Base-by-base conservation (phyloP, 2,888 invertebrate genomes). In the Parascotia fuliginaria region DNA sequence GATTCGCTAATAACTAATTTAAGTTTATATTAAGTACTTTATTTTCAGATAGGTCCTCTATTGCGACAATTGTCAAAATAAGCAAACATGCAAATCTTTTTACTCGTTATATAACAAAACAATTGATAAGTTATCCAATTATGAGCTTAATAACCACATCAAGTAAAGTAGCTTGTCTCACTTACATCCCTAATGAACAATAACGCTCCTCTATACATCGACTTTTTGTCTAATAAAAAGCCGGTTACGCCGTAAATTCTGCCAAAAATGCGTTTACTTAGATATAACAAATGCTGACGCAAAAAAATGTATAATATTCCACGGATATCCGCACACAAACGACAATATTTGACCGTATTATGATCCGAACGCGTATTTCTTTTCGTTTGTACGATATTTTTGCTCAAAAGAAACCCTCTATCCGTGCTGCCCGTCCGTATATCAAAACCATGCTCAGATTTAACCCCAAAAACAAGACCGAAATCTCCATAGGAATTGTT, bases 401-500 rank as follows among this genome's bases (percentile, higher is more conserved):
- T 73, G 73, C 73, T 67, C 72, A 79, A 83, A 75, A 70, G 77
- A 80, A 83, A 24, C 24, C 83, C 76, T 55, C 63, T 54, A 43
- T 22, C 37, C 42, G 46, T 63, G 68, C 67, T 65, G 60, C 53
- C 81, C 80, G 70, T 69, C 70, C 81, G 71, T 89, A 86, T 86
- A 86, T 91, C 89, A 90, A 81, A 64, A 76, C 77, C 79, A 76
- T 73, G 82, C 85, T 76, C 87, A 88, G 91, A 90, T 89, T 90
- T 82, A 80, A 77, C 82, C 83, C 78, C 72, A 84, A 79, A 86
- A 89, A 88, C 89, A 89, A 86, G 87, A 83, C 75, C 83, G 79
- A 81, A 89, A 92, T 91, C 89, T 89, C 87, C 91, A 92, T 92
- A 89, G 89, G 81, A 92, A 92, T 92, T 72, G 91, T 85, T 79